Conservation (phyloP, 2,113 vertebrate genomes). For the Lophochroa leadbeateri region DNA sequence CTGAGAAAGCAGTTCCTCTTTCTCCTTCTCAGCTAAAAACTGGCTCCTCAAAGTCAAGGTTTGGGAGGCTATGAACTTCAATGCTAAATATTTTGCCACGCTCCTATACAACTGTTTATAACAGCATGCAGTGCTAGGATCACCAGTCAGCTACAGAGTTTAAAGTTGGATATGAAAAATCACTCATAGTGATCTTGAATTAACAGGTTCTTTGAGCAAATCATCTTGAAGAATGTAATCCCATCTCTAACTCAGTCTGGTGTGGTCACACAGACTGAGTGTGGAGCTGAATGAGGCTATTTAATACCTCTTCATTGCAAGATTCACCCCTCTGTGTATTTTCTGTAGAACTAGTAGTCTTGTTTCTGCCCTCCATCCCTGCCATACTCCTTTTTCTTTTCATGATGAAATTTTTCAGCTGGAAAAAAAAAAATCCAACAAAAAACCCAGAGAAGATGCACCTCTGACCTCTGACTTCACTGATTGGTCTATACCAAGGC, state of each 20-base stretch:
- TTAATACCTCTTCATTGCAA: background rate
- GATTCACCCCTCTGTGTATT: background rate
- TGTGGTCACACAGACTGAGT: background rate
- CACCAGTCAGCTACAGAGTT: background rate
- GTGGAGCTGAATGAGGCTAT: background rate
- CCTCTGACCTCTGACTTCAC: background rate
- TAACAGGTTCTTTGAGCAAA: background rate
- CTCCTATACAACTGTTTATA: background rate
- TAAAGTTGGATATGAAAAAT: background rate
- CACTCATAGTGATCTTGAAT: background rate
- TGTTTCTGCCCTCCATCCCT: background rate
- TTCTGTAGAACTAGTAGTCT: background rate
- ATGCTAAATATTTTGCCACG: background rate
- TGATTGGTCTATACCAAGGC: background rate
- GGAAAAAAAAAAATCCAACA: background rate
- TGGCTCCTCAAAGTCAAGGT: background rate
- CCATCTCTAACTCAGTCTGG: background rate
- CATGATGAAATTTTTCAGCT: background rate
- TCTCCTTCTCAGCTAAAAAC: background rate
- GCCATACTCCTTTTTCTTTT: background rate
- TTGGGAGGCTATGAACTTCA: background rate
- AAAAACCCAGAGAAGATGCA: background rate
- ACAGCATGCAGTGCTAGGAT: rapidly evolving
- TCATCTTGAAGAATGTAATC: background rate
- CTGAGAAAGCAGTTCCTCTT: background rate